These are phyloP conservation scores for Pocillopora grandis DNA, from an alignment of 92 coral and sea anemone species.

Conservation along the genomic window DNA sequence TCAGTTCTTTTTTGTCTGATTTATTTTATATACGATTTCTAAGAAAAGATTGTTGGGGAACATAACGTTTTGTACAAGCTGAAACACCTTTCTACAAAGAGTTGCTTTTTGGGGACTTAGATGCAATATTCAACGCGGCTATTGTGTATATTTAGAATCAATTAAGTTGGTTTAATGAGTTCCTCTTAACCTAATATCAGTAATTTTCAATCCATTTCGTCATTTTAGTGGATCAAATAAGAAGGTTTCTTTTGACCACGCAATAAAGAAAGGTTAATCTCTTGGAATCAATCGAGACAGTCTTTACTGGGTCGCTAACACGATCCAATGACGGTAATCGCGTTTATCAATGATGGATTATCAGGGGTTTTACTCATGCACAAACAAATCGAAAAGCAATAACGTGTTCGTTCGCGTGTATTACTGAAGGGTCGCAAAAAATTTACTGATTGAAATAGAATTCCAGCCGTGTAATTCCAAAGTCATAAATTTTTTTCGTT, in stretches of 20 bases:
- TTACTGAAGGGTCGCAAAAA: neutral
- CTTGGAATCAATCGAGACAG: conserved; percentile 26
- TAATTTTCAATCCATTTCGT: conserved; percentile 74
- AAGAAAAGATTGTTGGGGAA: neutral
- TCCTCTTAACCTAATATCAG: conserved; percentile 68
- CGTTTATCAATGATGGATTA: conserved; percentile 33
- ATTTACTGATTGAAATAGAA: conserved; percentile 3
- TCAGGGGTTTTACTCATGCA: conserved; percentile 18
- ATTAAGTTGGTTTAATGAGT: conserved; percentile 76
- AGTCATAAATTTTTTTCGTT: neutral
- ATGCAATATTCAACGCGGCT: conserved; percentile 40
- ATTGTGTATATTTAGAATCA: conserved; percentile 71
- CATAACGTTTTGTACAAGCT: neutral
- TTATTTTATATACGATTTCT: neutral
- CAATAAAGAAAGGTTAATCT: conserved; percentile 38
- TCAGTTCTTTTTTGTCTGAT: neutral
- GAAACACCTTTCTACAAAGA: neutral
- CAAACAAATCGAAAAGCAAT: conserved; percentile 43
- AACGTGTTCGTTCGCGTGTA: neutral
- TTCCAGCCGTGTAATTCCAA: neutral
- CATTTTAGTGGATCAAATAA: conserved; percentile 75
- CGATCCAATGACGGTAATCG: conserved; percentile 31
- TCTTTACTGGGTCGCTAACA: conserved; percentile 35
- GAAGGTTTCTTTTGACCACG: conserved; percentile 18
- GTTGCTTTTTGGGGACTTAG: conserved; percentile 6